Conservation (phyloP, 2,888 invertebrate genomes). For the Alsophila aescularia region DNA sequence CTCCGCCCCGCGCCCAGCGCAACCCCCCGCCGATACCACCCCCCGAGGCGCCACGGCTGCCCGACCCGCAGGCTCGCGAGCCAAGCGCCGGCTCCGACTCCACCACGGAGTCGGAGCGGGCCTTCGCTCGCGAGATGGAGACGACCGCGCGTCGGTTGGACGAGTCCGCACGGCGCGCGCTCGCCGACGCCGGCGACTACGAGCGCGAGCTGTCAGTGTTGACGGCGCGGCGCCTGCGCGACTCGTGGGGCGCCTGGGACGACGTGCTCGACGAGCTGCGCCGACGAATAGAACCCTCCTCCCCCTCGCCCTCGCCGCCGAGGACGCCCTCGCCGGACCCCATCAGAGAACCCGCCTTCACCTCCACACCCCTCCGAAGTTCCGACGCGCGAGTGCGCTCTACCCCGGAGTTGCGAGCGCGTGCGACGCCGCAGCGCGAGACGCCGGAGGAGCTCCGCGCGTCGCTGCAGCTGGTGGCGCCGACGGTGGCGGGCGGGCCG, state of each 20-base stretch:
- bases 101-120: conserved; percentile 77
- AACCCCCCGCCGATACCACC: conserved; percentile 61
- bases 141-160: conserved; percentile 75
- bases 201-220: conserved; percentile 84
- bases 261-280: conserved; percentile 78
- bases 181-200: conserved; percentile 82
- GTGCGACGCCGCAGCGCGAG: conserved; percentile 70
- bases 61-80: conserved; percentile 52
- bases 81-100: conserved; percentile 78
- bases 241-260: conserved; percentile 82
- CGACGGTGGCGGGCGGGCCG: conserved; percentile 56
- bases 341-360: conserved; percentile 76
- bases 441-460: conserved; percentile 80
- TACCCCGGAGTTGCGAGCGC: conserved; percentile 86
- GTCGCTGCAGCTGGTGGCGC: conserved; percentile 84
- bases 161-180: conserved; percentile 69
- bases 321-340: conserved; percentile 73
- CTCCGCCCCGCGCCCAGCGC: conserved; percentile 52
- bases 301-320: conserved; percentile 70
- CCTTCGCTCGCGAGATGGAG: conserved; percentile 78
- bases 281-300: conserved; percentile 70
- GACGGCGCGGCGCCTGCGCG: conserved; percentile 76
- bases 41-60: conserved; percentile 47
- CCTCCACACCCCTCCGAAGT: conserved; percentile 84
- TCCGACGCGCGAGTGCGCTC: conserved; percentile 74